Base-by-base conservation (phyloP, 2,113 vertebrate species). In the Conger conger region DNA sequence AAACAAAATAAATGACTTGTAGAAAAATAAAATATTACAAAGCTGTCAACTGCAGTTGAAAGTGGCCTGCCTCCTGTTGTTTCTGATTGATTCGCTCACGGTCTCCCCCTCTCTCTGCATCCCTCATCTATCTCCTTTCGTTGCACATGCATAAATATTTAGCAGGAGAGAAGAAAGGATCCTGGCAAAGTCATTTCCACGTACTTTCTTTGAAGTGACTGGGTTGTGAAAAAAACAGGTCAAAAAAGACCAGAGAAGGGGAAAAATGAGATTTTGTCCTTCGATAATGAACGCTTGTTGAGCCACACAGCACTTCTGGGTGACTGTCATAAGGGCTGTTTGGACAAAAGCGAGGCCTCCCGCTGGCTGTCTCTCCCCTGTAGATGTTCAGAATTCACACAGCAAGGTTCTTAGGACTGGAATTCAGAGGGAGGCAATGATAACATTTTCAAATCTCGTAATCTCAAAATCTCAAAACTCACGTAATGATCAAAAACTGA, bases 401-500 rank as follows among this genome's bases (percentile, higher is more conserved):
- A 8, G 88, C 87, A 93, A 92, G 92, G 90, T 89, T 90, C 92
- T 92, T 93, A 88, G 92, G 88, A 91, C 87, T 87, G 86, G 90
- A 91, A 93, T 93, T 93, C 93, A 85, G 90, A 87, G 83, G 88
- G 90, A 93, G 89, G 80, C 36, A 87, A 87, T 86, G n/a, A 76
- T 89, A 89, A 88, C 92, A 91, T 94, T 94, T 87, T 92, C 87
- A 83, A n/a, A n/a, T n/a, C n/a, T n/a, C n/a, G n/a, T n/a, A n/a
- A n/a, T n/a, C n/a, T n/a, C n/a, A n/a, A n/a, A n/a, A n/a, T n/a
- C n/a, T n/a, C n/a, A n/a, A n/a, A n/a, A n/a, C n/a, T 85, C 90
- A 86, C 87, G 84, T 88, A 87, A 85, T 81, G 87, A 91, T 90
- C 87, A 90, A 87, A 88, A 86, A 33, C 85, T 82, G 73, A 33